Percentiles rank a stretch among this genome's conserved stretches.
phyloP scores from a whole-genome alignment of 2,797 vertebrate species.

The Melopsittacus undulatus region DNA sequence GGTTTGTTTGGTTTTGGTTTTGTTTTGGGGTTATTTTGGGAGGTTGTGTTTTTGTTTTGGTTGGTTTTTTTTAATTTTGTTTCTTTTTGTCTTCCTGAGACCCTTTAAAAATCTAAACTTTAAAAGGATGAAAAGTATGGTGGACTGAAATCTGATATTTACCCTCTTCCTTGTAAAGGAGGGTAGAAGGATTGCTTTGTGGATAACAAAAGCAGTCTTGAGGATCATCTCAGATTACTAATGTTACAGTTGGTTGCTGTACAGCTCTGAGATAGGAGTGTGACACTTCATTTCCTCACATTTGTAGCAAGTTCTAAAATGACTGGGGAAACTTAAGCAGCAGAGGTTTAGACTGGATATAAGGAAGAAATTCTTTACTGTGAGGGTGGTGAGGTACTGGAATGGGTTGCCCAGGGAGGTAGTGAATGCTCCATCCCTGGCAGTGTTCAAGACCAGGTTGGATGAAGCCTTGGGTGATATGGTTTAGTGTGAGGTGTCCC shows the following conservation, averaged over 20 bases:
- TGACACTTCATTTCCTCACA: not conserved
- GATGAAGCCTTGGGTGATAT: too few species aligned
- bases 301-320: not conserved
- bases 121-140: not conserved
- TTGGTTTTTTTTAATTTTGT: not conserved
- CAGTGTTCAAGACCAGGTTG: too few species aligned
- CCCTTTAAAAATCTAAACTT: not conserved
- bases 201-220: not conserved
- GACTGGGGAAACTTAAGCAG: too few species aligned
- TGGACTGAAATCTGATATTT: not conserved
- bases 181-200: not conserved
- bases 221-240: not conserved
- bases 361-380: too few species aligned
- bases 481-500: too few species aligned
- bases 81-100: not conserved
- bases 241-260: not conserved
- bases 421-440: too few species aligned
- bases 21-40: not conserved
- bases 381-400: too few species aligned
- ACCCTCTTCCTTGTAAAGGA: not conserved
- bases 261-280: not conserved
- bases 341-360: too few species aligned
- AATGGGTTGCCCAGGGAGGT: too few species aligned
- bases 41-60: not conserved
- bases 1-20: not conserved